These are phyloP conservation scores for Gila robusta DNA, from an alignment of 2,797 vertebrate genomes.

Conservation along the genomic window DNA sequence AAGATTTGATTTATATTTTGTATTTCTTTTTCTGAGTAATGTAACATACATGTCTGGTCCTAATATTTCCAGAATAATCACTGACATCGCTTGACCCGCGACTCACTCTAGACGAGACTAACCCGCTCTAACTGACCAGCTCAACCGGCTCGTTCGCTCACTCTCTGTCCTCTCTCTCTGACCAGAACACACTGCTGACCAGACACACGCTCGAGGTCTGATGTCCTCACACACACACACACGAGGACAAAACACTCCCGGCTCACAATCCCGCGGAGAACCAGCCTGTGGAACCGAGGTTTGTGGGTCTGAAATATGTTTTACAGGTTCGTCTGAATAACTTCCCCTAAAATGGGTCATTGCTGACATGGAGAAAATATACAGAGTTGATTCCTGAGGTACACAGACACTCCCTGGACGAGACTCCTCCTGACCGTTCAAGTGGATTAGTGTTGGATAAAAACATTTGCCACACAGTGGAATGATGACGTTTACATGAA, in stretches of 20 bases:
- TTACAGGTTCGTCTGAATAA: not conserved
- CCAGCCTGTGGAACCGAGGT: not conserved
- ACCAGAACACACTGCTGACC: conserved; percentile 79
- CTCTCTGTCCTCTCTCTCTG: conserved; percentile 47
- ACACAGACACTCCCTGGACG: not conserved
- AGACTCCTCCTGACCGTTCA: not conserved
- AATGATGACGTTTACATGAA: not conserved
- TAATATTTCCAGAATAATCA: conserved; percentile 16
- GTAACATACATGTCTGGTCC: not conserved
- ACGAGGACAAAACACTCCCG: not conserved
- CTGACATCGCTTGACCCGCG: conserved; percentile 39
- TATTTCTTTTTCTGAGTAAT: not conserved
- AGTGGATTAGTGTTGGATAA: not conserved
- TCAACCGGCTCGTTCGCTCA: conserved; percentile 26
- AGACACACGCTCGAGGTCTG: conserved; percentile 81
- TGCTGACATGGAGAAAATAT: not conserved
- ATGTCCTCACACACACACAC: conserved; percentile 47
- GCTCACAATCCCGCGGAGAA: not conserved
- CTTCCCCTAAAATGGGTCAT: not conserved
- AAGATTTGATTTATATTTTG: not conserved
- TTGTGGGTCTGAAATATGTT: not conserved
- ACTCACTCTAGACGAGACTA: conserved; percentile 19
- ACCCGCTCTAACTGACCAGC: not conserved
- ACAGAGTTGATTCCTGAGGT: not conserved
- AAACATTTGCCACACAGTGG: not conserved